Base-by-base conservation (phyloP, 2,113 vertebrate species). In the Collichthys lucidus region DNA sequence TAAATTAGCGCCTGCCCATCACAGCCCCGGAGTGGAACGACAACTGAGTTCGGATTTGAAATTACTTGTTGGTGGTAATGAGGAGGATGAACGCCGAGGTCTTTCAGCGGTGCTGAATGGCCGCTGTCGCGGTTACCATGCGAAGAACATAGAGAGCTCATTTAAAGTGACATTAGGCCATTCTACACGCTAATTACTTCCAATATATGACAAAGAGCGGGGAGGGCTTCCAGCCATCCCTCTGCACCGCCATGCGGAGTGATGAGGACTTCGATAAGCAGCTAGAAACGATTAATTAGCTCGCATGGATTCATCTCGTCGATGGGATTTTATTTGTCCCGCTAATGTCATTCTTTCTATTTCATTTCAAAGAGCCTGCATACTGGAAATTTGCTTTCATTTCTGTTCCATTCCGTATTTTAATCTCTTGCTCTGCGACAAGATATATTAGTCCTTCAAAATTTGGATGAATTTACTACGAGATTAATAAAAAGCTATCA, bases 1-100 rank as follows among this genome's bases (percentile, higher is more conserved):
- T 90, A 89, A 89, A 93, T 88, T 79, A 92, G 46, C 11, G 50
- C 74, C 84, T 90, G 87, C 78, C 84, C 60, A 75, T 91, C 91
- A 84, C 63, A 11, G 66, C 63, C 35, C 68, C 26, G 26, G 73
- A 81, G 77, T 11, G 15, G 46, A 82, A 53, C 20, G 29, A 75
- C 75, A 52, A 53, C 70, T 3, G 19, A 60, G 69, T 65, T 60
- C 47, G 3, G 1, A 59, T 77, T 82, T 67, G 44, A 82, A 90
- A 86, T 62, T 83, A 89, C 81, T 74, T 22, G 57, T 61, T 44
- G 62, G 62, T 68, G 61, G 86, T 86, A 92, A 92, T 86, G 61
- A 83, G 80, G 84, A 40, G 20, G 22, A 79, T 44, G 62, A 85
- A 19, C 11, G 61, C 22, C 69, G 0, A 3, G 4, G 63, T 24